Evolutionary conservation across 2,888 invertebrate species (phyloP), one percentile per base, ranked within the genome.

Genomic region (Dorcus parallelipipedus): DNA sequence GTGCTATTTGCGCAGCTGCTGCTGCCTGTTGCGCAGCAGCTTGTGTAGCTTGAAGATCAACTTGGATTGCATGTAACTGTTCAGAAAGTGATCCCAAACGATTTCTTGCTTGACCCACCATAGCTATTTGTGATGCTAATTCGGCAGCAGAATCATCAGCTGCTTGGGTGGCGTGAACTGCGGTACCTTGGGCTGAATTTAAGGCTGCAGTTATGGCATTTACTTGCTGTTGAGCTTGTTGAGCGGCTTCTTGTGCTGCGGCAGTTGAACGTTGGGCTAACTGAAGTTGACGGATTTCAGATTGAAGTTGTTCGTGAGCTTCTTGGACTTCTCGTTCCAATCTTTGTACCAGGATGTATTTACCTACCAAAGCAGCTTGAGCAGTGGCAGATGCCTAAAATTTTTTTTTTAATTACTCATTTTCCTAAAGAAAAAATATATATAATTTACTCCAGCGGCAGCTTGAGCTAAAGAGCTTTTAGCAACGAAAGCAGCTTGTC

Each of bases 401-500:
- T 26, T 33, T 33, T 33, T 33, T 33, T 33, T 33, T 3, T 0
- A 33, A 33, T 33, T 33, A 33, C 26, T 33, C 3, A 33, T 7
- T 33, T 33, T 0, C 26, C 5, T 33, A 33, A 33, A 33, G 3
- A 33, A 33, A 33, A 33, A 33, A 33, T 6, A 33, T 14, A 1
- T 14, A 33, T 33, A 33, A 33, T 33, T 73, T 73, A 78, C 78
- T 59, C 74, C 76, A 0, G 86, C 86, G 0, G 91, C 90, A 0
- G 89, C 86, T 72, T 90, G 90, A 0, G 90, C 90, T 42, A 91
- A 71, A 0, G 88, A 88, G 69, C 87, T 90, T 78, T 90, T 89
- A 0, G 90, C 91, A 3, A 88, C 86, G 70, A 87, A 91, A 0
- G 90, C 90, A 0, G 90, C 91, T 73, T 91, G 91, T 59, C 87